Evolutionary conservation across 2,888 invertebrate genomes (phyloP), one percentile per base, ranked within the genome.

Genomic region (Harmothoe impar): DNA sequence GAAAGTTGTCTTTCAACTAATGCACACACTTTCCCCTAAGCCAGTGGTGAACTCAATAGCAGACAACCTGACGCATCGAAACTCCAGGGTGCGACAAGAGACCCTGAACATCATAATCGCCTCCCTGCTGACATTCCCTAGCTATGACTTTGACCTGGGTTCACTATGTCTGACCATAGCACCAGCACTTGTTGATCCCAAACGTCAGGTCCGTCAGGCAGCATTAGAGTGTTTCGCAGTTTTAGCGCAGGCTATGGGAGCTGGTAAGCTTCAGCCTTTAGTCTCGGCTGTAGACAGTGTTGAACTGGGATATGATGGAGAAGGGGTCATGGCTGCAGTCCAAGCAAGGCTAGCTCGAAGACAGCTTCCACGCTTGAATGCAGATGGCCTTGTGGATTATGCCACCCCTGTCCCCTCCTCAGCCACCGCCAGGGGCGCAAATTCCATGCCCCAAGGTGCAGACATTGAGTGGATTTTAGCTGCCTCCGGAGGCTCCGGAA

Each of bases 181-280:
- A 89, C 96, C 96, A 52, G 94, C 96, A 78, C 94, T 97, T 78
- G 95, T 96, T 85, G 97, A 97, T 94, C 97, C 97, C 93, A 98
- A 97, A 94, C 97, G 97, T 95, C 97, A 97, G 94, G 98, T 97
- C 92, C 97, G 97, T 94, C 98, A 97, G 96, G 98, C 97, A 92
- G 97, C 97, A 90, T 97, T 98, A 90, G 98, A 98, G 95, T 97
- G 97, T 54, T 96, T 98, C 85, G 97, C 98, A 0, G 97, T 97
- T 35, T 95, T 98, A 77, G 97, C 97, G 0, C 98, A 98, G 95
- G 97, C 97, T 90, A 96, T 97, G 93, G 97, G 97, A 0, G 96
- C 96, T 51, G 96, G 96, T 33, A 95, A 96, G 91, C 93, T 96
- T 0, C 97, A 97, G 0, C 96, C 97, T 94, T 95, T 98, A 92